phyloP scores from a whole-genome alignment of 2,797 vertebrate species.

The Propithecus perrieri region DNA sequence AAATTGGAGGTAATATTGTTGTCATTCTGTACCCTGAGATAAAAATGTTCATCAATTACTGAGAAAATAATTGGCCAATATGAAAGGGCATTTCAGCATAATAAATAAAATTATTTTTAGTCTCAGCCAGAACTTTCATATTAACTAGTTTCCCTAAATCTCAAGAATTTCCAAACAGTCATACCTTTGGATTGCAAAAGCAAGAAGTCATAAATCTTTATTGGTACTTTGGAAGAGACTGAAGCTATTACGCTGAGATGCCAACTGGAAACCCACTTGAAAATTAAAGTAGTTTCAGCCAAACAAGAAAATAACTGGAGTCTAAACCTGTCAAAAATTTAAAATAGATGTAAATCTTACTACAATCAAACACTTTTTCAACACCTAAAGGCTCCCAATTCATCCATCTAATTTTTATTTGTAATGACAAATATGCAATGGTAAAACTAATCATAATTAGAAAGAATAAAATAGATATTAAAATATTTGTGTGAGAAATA shows the following conservation, averaged over 20 bases:
- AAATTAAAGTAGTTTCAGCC: background rate
- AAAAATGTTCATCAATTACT: conserved; percentile 36
- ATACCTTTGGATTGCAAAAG: background rate
- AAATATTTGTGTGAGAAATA: background rate
- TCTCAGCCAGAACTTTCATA: background rate
- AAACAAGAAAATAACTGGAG: background rate
- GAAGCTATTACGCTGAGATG: background rate
- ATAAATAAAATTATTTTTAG: conserved; percentile 19
- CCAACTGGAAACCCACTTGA: background rate
- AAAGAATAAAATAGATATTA: conserved; percentile 4
- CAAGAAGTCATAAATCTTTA: background rate
- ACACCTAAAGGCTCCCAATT: background rate
- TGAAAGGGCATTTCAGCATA: conserved; percentile 1
- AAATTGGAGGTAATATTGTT: conserved; percentile 7
- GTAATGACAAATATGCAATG: background rate
- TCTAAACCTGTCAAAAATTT: background rate
- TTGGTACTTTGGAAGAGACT: background rate
- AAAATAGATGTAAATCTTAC: background rate
- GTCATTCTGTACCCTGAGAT: background rate
- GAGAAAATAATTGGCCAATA: background rate
- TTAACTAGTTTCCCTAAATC: background rate
- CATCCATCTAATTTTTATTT: background rate
- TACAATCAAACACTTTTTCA: background rate
- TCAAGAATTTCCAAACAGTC: background rate
- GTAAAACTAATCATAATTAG: background rate